These are phyloP conservation scores for Tryphoninae sp. DNA, from an alignment of 2,888 invertebrate genomes.

Conservation along the genomic window DNA sequence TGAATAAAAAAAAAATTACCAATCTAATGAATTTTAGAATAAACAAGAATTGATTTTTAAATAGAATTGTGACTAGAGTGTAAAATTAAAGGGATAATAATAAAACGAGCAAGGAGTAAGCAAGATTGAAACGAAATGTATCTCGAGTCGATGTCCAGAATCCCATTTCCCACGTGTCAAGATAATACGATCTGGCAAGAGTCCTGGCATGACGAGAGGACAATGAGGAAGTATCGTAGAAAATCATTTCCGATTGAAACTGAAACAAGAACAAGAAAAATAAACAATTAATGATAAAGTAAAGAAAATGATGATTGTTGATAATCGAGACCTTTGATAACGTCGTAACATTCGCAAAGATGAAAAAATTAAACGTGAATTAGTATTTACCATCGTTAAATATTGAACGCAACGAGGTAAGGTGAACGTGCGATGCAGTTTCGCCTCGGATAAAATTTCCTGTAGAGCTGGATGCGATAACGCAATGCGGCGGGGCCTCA, in stretches of 20 bases:
- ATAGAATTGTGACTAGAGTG: too few species aligned
- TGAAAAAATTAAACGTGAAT: constrained; percentile 1
- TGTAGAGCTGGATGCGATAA: background rate
- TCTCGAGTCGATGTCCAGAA: too few species aligned
- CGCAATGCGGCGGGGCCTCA: background rate
- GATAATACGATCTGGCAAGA: too few species aligned
- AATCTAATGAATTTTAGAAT: background rate
- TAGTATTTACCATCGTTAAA: constrained; percentile 10
- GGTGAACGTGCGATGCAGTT: background rate
- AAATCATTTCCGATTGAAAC: too few species aligned
- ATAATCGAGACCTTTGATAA: constrained; percentile 24
- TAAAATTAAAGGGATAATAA: too few species aligned
- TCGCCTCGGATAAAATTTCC: background rate
- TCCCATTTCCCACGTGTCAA: too few species aligned
- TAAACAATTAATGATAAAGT: background rate
- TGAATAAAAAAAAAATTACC: background rate
- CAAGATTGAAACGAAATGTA: too few species aligned
- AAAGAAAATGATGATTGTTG: background rate
- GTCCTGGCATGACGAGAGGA: too few species aligned
- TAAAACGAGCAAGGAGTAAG: too few species aligned
- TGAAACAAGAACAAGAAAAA: too few species aligned
- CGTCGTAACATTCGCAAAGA: background rate
- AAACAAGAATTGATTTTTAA: background rate
- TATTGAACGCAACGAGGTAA: constrained; percentile 2
- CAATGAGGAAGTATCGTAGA: too few species aligned